phyloP scores from a whole-genome alignment of 2,113 vertebrate genomes.

The Protobothrops mucrosquamatus region DNA sequence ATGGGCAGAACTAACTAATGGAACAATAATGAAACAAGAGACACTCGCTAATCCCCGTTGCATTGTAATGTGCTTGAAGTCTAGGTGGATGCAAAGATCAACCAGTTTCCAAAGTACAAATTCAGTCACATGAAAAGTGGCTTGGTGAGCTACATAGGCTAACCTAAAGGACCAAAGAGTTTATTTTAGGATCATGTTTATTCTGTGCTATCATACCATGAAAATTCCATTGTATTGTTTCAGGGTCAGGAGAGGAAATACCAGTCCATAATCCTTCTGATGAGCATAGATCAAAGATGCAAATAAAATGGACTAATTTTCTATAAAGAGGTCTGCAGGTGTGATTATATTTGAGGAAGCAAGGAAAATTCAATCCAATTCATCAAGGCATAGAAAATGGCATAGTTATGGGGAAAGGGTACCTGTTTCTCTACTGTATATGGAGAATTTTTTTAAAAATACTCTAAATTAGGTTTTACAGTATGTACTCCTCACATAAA shows the following conservation, averaged over 20 bases:
- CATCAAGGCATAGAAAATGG: background rate
- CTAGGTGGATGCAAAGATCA: background rate
- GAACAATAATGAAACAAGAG: background rate
- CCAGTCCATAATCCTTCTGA: conserved; percentile 7
- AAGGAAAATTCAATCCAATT: background rate
- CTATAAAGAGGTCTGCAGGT: background rate
- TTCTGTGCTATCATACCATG: background rate
- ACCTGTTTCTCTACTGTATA: background rate
- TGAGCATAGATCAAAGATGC: background rate
- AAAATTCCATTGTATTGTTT: background rate
- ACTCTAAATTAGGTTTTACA: background rate
- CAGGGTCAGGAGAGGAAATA: background rate
- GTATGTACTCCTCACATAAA: background rate
- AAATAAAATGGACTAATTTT: background rate
- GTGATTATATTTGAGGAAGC: background rate
- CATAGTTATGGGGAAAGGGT: background rate
- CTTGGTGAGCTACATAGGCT: background rate
- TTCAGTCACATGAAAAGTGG: background rate
- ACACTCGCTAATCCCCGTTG: background rate
- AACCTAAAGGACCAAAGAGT: background rate
- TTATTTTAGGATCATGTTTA: background rate
- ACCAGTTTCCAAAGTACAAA: conserved; percentile 14
- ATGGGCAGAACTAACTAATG: background rate
- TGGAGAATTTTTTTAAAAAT: background rate
- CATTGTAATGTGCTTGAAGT: background rate